Percentiles rank a stretch among this genome's conserved stretches.
These are phyloP conservation scores for Tamandua tetradactyla DNA, from an alignment of 2,797 vertebrate genomes.

Conservation along the genomic window DNA sequence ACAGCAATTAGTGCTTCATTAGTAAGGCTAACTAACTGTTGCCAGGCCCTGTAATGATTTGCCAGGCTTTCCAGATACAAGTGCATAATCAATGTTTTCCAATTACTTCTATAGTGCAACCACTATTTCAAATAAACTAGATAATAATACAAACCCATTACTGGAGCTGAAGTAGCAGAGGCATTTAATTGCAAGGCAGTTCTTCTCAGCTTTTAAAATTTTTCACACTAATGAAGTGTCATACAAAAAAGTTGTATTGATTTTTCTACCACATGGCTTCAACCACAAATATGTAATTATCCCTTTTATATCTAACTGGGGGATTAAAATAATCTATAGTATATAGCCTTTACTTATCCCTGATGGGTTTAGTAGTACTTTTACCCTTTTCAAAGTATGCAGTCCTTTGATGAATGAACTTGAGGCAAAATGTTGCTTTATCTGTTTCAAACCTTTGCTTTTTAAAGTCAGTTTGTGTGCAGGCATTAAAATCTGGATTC, in stretches of 20 bases:
- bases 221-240: slow-evolving; percentile 99
- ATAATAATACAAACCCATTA: slow-evolving; percentile 99
- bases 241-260: slow-evolving; percentile 99
- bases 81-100: slow-evolving; percentile 99
- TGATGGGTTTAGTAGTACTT: slow-evolving; percentile 98
- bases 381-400: slow-evolving; percentile 99
- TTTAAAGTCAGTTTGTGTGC: slow-evolving; percentile 89
- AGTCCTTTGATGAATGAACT: slow-evolving; percentile 99
- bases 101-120: slow-evolving; percentile 99
- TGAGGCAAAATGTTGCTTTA: slow-evolving; percentile 97
- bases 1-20: slow-evolving; percentile 99
- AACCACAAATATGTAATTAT: slow-evolving; percentile 99
- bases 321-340: slow-evolving; percentile 99
- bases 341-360: slow-evolving; percentile 99
- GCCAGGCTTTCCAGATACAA: slow-evolving; percentile 99
- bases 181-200: slow-evolving; percentile 99
- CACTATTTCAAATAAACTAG: slow-evolving; percentile 99
- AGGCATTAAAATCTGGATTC: slow-evolving; percentile 86
- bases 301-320: slow-evolving; percentile 99
- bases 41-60: slow-evolving; percentile 99
- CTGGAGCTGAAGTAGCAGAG: slow-evolving; percentile 98
- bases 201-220: slow-evolving; percentile 99
- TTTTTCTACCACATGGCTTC: slow-evolving; percentile 99
- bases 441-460: slow-evolving; percentile 92
- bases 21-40: slow-evolving; percentile 99